Base-by-base conservation (phyloP, 2,888 invertebrate species). In the Steromphala cineraria region DNA sequence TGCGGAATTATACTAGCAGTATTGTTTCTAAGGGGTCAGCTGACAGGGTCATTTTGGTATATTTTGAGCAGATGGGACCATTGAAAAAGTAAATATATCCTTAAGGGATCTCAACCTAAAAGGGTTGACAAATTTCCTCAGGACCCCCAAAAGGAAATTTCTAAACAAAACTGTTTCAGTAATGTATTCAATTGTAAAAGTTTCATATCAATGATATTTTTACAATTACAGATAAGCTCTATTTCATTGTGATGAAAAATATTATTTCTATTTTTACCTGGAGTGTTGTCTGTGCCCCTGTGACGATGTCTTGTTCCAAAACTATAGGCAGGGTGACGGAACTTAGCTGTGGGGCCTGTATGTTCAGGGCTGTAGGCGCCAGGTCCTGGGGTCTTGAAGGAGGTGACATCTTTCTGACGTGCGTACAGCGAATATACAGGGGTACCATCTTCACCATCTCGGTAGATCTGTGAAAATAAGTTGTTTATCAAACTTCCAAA, bases 321-420 rank as follows among this genome's bases (percentile, higher is more conserved):
- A 83, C 90, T 89, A 87, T 91, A 93, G 21, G 87, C 84, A 40
- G 93, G 92, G 10, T 89, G 86, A 67, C 84, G 85, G 83, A 78
- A 83, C 28, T 88, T 85, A n/a, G 90, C 85, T 2, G 88, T 81
- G 15, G 89, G 89, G 17, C 91, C 92, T n/a, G 87, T 80, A 15
- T 78, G 78, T 80, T 92, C 92, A 7, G 93, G 92, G 52, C 85
- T 87, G 88, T 93, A 93, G 21, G 92, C 87, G 4, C 93, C 93
- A 0, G 93, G 93, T n/a, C 93, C 93, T 4, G 93, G 93, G 2
- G 88, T 88, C 79, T 87, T 87, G 85, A 91, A 92, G 21, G 81
- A 53, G n/a, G 83, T 83, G 1, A 67, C 56, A 46, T 91, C 91
- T 78, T 83, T 87, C 46, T 86, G 87, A 36, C 93, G 82, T 31